phyloP scores from a whole-genome alignment of 2,888 invertebrate genomes.

The Leptopilina drosophilae region DNA sequence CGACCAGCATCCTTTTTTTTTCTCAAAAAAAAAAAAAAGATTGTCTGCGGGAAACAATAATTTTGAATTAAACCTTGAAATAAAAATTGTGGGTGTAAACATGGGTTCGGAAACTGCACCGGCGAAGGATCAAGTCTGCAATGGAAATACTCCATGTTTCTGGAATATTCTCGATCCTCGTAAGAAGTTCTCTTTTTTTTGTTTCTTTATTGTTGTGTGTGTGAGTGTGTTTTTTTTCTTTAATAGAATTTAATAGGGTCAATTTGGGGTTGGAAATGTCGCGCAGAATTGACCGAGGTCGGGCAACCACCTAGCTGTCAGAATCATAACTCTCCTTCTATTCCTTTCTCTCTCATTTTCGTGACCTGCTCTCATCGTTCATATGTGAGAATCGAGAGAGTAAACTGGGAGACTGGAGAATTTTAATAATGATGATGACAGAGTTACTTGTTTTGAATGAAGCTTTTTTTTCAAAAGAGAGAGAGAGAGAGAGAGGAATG shows the following conservation, averaged over 20 bases:
- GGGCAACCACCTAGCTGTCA: constrained; percentile 36
- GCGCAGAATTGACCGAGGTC: constrained; percentile 30
- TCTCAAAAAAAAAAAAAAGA: too few species aligned
- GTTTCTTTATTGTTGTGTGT: neutral
- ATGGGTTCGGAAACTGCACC: constrained; percentile 49
- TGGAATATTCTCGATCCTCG: constrained; percentile 79
- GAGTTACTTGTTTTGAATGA: constrained; percentile 22
- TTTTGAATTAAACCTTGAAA: constrained; percentile 40
- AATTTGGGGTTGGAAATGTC: constrained; percentile 1
- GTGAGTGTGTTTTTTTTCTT: neutral
- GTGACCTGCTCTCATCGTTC: neutral
- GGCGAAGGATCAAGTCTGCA: constrained; percentile 47
- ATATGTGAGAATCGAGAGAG: neutral
- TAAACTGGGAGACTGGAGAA: constrained; percentile 6
- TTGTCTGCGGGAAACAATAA: neutral
- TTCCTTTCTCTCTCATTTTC: neutral
- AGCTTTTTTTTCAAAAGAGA: neutral
- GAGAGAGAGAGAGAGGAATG: too few species aligned
- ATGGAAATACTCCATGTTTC: constrained; percentile 72
- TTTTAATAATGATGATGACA: neutral
- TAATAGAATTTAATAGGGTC: constrained; percentile 14
- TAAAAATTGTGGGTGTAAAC: constrained; percentile 41
- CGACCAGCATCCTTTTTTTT: neutral
- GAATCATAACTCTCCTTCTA: constrained; percentile 27
- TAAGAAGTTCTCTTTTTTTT: constrained; percentile 72